A percentile compares a stretch with the other conserved stretches of the same genome.
These are phyloP conservation scores for Saxicola maurus DNA, from an alignment of 2,797 vertebrate species.

Conservation along the genomic window DNA sequence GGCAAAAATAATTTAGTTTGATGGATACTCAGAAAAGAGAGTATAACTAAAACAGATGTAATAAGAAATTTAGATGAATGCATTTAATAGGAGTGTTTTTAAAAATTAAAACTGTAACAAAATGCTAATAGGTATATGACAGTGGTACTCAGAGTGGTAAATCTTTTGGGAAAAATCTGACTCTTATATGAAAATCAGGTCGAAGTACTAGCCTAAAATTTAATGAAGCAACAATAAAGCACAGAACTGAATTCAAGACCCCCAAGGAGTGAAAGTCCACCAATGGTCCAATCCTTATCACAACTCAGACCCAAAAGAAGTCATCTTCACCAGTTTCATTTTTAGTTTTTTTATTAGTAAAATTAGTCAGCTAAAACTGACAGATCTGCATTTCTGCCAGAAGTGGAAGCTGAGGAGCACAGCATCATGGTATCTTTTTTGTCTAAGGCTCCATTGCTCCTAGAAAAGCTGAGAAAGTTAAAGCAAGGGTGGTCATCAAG, in stretches of 20 bases:
- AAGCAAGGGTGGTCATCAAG: not conserved
- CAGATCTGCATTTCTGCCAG: not conserved
- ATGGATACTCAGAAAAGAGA: not conserved
- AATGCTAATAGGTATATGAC: not conserved
- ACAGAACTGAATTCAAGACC: not conserved
- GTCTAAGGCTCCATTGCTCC: not conserved
- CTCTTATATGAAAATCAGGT: not conserved
- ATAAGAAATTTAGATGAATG: not conserved
- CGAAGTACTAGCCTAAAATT: not conserved
- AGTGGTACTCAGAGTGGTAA: not conserved
- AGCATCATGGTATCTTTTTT: not conserved
- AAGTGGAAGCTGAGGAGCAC: not conserved
- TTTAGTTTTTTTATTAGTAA: not conserved
- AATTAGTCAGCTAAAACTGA: not conserved
- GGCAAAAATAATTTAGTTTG: not conserved
- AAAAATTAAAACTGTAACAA: not conserved
- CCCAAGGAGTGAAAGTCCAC: not conserved
- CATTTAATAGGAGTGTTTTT: not conserved
- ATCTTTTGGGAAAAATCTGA: not conserved
- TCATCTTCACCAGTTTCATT: not conserved
- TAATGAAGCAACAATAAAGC: not conserved
- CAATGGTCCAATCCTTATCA: rapidly evolving
- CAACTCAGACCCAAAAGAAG: not conserved
- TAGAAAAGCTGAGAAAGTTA: not conserved
- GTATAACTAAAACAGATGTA: not conserved